phyloP scores from a whole-genome alignment of 2,888 invertebrate genomes.

The Campoplex nolae region DNA sequence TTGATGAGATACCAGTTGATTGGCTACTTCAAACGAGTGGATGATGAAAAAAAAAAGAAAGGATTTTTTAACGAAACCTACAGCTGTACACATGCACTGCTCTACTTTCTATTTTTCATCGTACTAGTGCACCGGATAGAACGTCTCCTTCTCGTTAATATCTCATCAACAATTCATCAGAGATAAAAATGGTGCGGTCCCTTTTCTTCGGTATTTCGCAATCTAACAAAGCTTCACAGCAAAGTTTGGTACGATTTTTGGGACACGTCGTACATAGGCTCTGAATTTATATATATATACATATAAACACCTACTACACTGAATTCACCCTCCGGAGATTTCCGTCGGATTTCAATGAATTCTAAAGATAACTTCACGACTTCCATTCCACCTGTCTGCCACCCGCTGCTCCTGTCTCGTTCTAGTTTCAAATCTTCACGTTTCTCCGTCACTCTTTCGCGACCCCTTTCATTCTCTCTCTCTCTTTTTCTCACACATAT shows the following conservation, averaged over 20 bases:
- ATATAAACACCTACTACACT: constrained; percentile 40
- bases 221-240: neutral
- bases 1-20: neutral
- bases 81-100: neutral
- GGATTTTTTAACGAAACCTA: neutral
- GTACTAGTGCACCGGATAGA: neutral
- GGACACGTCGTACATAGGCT: constrained; percentile 4
- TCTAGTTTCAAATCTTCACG: constrained; percentile 59
- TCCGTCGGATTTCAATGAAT: constrained; percentile 79
- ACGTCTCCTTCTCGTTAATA: neutral
- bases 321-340: constrained; percentile 68
- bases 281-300: neutral
- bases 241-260: neutral
- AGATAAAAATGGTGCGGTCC: neutral
- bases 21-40: neutral
- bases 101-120: neutral
- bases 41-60: too few species aligned
- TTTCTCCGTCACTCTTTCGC: constrained; percentile 35
- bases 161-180: constrained; percentile 2
- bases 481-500: constrained; percentile 16
- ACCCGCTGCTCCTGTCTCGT: constrained; percentile 50
- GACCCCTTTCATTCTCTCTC: constrained; percentile 40
- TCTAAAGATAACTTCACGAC: constrained; percentile 78
- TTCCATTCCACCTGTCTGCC: constrained; percentile 67
- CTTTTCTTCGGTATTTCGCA: neutral